A percentile compares a stretch with the other conserved stretches of the same genome.
Evolutionary conservation across 2,888 invertebrate genomes (phyloP).

Genomic region (Chrysolina haemoptera): DNA sequence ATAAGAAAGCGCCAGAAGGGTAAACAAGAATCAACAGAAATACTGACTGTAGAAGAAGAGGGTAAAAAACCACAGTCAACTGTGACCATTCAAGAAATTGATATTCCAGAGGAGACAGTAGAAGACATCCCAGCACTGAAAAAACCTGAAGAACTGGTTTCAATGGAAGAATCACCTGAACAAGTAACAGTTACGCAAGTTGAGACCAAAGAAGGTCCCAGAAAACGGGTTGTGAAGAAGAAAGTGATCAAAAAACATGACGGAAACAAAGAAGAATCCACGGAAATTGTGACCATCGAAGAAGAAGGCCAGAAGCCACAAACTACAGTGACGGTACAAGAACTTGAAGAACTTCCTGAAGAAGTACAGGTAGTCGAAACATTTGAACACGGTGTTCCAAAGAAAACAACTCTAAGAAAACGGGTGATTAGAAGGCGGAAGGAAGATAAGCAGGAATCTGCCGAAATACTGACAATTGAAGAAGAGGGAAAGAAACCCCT

Average conservation of each 20-base stretch:
- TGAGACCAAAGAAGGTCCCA: constrained; percentile 48
- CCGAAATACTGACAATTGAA: constrained; percentile 66
- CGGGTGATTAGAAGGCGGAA: constrained; percentile 67
- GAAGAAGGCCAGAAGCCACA: constrained; percentile 53
- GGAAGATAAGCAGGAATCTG: constrained; percentile 63
- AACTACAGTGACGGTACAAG: constrained; percentile 61
- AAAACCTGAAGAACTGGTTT: constrained; percentile 44
- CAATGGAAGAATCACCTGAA: constrained; percentile 64
- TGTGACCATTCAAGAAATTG: constrained; percentile 57
- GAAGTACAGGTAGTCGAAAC: constrained; percentile 56
- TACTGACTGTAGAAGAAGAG: constrained; percentile 61
- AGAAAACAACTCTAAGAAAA: constrained; percentile 54
- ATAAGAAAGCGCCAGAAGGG: constrained; percentile 67
- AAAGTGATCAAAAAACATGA: constrained; percentile 54
- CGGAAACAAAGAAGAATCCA: constrained; percentile 63
- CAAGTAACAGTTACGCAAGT: constrained; percentile 47
- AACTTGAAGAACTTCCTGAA: constrained; percentile 59
- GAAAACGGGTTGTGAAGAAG: constrained; percentile 54
- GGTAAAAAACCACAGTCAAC: constrained; percentile 58
- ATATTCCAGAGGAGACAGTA: constrained; percentile 58
- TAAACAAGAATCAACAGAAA: constrained; percentile 64
- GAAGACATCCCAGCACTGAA: constrained; percentile 50
- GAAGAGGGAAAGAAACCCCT: constrained; percentile 55
- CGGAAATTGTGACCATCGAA: constrained; percentile 60
- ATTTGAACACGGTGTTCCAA: constrained; percentile 53